phyloP scores from a whole-genome alignment of 1,140 invertebrate genomes.

The Drosophila rufa region DNA sequence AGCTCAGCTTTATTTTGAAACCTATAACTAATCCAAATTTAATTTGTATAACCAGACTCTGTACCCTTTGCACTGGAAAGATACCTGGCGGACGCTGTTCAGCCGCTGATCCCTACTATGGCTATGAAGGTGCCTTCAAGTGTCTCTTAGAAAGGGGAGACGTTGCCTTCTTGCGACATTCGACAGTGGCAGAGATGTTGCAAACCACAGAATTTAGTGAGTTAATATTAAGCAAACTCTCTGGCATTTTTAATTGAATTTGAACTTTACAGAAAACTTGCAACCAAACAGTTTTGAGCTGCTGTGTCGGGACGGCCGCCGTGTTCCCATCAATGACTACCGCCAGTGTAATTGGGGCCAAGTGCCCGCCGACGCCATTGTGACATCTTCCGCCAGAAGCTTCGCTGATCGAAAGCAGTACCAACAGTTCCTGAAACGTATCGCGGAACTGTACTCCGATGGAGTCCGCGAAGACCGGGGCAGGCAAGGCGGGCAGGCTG shows the following conservation, averaged over 20 bases:
- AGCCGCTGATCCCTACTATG: constrained; percentile 94
- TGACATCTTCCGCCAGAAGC: constrained; percentile 92
- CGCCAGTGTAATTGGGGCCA: constrained; percentile 94
- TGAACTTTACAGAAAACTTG: constrained; percentile 85
- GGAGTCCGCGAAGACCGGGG: constrained; percentile 50
- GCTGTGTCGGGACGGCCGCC: constrained; percentile 93
- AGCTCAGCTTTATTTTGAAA: background rate
- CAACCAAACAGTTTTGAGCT: constrained; percentile 92
- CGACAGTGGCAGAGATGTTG: constrained; percentile 91
- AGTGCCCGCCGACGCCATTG: constrained; percentile 94
- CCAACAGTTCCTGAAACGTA: constrained; percentile 87
- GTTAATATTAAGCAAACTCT: constrained; percentile 34
- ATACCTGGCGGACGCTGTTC: constrained; percentile 93
- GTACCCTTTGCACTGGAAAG: constrained; percentile 93
- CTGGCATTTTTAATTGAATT: background rate
- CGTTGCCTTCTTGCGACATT: constrained; percentile 96
- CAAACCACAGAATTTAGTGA: constrained; percentile 87
- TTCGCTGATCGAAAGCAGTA: constrained; percentile 87
- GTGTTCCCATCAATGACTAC: constrained; percentile 90
- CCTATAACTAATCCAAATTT: background rate
- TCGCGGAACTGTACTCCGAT: constrained; percentile 86
- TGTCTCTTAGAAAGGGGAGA: constrained; percentile 95
- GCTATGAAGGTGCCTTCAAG: constrained; percentile 95
- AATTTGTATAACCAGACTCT: constrained; percentile 86
- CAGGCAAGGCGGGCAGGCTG: constrained; percentile 39